These are phyloP conservation scores for Drosophila colorata DNA, from an alignment of 2,888 invertebrate genomes.

Conservation along the genomic window DNA sequence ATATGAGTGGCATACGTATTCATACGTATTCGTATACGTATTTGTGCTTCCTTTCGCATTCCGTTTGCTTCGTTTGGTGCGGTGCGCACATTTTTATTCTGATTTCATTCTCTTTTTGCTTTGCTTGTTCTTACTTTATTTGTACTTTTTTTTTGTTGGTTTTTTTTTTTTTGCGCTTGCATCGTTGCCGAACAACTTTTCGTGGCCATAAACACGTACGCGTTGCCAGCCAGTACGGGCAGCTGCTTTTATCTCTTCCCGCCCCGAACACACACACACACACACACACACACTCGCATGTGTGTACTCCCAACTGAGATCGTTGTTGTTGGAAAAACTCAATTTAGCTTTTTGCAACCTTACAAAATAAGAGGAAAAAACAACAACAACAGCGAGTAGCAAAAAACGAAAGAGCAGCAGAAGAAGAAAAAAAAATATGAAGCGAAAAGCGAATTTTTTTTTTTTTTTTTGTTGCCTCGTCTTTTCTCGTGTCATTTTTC, in stretches of 20 bases:
- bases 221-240: constrained; percentile 63
- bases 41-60: constrained; percentile 34
- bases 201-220: constrained; percentile 78
- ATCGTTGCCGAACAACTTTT: constrained; percentile 73
- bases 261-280: constrained; percentile 20
- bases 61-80: constrained; percentile 43
- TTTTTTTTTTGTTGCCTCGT: constrained; percentile 1
- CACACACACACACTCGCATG: constrained; percentile 17
- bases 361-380: constrained; percentile 48
- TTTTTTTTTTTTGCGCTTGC: constrained; percentile 24
- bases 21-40: constrained; percentile 21
- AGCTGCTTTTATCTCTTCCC: constrained; percentile 65
- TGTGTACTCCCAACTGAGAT: constrained; percentile 48
- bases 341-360: constrained; percentile 78
- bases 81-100: constrained; percentile 52
- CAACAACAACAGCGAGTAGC: constrained; percentile 18
- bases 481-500: constrained; percentile 65
- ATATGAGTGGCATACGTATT: constrained; percentile 12
- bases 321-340: constrained; percentile 76
- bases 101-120: constrained; percentile 37
- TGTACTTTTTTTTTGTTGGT: constrained; percentile 21
- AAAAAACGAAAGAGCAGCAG: constrained; percentile 30
- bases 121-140: constrained; percentile 16
- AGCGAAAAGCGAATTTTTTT: constrained; percentile 54
- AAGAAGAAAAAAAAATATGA: constrained; percentile 52